A percentile compares a stretch with the other conserved stretches of the same genome.
Conservation (phyloP, 2,888 invertebrate genomes). For the Craniophora ligustri region DNA sequence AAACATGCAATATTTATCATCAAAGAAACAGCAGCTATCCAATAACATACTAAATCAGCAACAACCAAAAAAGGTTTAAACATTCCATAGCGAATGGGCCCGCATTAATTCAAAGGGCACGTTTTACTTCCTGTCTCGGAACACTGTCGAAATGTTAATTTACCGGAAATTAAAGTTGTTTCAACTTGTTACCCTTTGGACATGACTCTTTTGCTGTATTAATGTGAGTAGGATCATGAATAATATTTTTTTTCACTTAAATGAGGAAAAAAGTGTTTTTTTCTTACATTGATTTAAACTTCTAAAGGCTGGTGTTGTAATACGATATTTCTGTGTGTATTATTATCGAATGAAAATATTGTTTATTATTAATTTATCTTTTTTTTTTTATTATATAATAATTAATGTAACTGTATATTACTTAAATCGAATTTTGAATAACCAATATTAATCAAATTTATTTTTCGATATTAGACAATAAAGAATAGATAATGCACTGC, state of each 20-base stretch:
- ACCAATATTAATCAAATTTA: too few species aligned
- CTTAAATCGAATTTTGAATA: too few species aligned
- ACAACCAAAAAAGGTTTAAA: slow-evolving; percentile 38
- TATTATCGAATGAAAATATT: too few species aligned
- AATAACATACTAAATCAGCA: slow-evolving; percentile 28
- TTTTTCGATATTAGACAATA: too few species aligned
- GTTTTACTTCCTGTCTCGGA: slow-evolving; percentile 74
- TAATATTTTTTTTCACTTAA: too few species aligned
- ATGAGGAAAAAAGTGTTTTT: slow-evolving; percentile 55
- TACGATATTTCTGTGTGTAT: too few species aligned
- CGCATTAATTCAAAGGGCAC: slow-evolving; percentile 76
- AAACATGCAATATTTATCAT: not conserved
- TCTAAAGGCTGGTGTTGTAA: too few species aligned
- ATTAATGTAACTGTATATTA: too few species aligned
- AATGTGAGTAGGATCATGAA: slow-evolving; percentile 59
- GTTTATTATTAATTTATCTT: too few species aligned
- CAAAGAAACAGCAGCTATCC: slow-evolving; percentile 1
- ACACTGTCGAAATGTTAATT: slow-evolving; percentile 84
- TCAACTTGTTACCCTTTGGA: slow-evolving; percentile 82
- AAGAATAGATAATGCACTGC: too few species aligned
- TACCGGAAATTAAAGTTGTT: slow-evolving; percentile 88
- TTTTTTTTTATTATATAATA: too few species aligned
- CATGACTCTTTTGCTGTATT: slow-evolving; percentile 69
- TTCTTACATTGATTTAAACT: slow-evolving; percentile 6
- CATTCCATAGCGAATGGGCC: slow-evolving; percentile 60